Evolutionary conservation across 2,888 invertebrate species (phyloP).

Genomic region (Vannuccia rotundouncinata): DNA sequence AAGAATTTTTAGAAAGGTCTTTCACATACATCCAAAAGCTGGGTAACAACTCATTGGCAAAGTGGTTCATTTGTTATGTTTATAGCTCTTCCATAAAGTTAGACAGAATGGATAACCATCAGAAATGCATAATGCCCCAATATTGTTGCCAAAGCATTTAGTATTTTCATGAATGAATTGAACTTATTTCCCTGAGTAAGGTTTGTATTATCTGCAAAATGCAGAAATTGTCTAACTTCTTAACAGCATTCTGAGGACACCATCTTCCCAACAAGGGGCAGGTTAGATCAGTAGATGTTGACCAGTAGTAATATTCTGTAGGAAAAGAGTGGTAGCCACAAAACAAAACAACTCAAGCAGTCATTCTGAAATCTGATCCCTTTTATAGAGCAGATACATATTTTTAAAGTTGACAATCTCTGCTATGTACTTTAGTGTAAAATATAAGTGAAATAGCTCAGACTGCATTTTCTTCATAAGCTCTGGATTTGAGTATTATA

Average conservation of each 20-base stretch:
- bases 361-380: neutral
- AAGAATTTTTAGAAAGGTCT: neutral
- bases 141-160: neutral
- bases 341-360: slow-evolving; percentile 6
- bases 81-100: slow-evolving; percentile 3
- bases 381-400: slow-evolving; percentile 14
- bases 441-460: slow-evolving; percentile 15
- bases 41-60: neutral
- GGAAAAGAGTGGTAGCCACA: neutral
- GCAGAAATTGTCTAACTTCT: slow-evolving; percentile 1
- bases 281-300: slow-evolving; percentile 3
- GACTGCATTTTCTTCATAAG: slow-evolving; percentile 1
- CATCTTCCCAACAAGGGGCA: neutral
- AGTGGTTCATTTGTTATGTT: neutral
- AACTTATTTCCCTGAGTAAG: neutral
- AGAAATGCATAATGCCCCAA: neutral
- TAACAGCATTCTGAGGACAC: neutral
- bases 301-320: slow-evolving; percentile 15
- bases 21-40: neutral
- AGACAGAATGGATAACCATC: slow-evolving; percentile 24
- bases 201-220: slow-evolving; percentile 21
- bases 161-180: neutral
- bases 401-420: slow-evolving; percentile 5
- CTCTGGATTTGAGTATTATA: slow-evolving; percentile 1
- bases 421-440: neutral